Evolutionary conservation across 2,888 invertebrate species (phyloP).

Genomic region (Shargacucullia verbasci): DNA sequence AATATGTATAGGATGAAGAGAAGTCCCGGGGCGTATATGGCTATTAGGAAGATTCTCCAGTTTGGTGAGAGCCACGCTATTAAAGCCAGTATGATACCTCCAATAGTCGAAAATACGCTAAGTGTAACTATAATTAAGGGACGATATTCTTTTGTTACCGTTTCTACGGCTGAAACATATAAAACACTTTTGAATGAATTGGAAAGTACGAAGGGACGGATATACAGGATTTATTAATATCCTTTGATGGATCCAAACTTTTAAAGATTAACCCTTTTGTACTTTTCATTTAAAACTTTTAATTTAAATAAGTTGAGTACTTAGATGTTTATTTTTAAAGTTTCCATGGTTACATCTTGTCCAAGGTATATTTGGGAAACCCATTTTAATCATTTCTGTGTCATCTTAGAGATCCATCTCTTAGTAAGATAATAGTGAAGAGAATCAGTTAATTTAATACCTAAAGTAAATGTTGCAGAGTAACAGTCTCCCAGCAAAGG

Average conservation of each 20-base stretch:
- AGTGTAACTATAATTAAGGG: conserved; percentile 51
- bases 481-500: conserved; percentile 64
- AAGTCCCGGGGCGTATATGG: conserved; percentile 91
- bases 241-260: no score
- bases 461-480: conserved; percentile 62
- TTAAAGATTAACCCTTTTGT: no score
- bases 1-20: conserved; percentile 90
- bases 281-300: no score
- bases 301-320: no score
- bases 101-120: conserved; percentile 25
- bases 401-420: no score
- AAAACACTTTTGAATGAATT: background rate
- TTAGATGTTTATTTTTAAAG: no score
- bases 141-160: conserved; percentile 64
- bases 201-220: no score
- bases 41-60: conserved; percentile 91
- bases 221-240: no score
- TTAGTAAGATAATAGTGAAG: no score
- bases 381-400: no score
- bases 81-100: conserved; percentile 33
- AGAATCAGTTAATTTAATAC: conserved; percentile 33
- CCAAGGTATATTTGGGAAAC: no score
- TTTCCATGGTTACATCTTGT: no score
- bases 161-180: conserved; percentile 74
- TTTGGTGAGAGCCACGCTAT: conserved; percentile 79